Evolutionary conservation across 2,113 vertebrate genomes (phyloP), one percentile per base, ranked within the genome.

Genomic region (Riparia riparia): DNA sequence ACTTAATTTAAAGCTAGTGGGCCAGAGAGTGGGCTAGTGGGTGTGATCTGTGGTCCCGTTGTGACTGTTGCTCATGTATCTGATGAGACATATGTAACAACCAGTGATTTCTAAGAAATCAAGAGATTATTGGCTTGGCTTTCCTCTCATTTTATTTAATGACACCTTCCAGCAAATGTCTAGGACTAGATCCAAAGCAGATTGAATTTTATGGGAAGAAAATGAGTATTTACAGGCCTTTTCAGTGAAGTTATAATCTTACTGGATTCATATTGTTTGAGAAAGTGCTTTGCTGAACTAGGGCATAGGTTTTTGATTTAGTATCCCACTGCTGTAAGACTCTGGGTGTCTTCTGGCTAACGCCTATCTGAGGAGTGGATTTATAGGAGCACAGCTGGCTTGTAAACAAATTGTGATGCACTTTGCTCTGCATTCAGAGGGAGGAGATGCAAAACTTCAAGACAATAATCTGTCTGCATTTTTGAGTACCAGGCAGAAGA

Each of bases 181-280:
- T 86, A 77, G 90, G 82, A 66, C 56, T 58, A 70, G 68, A 86
- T 91, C 95, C 95, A 94, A 87, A 86, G 60, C 64, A 83, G 45
- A 86, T 58, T 86, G 82, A 90, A 73, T 87, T 87, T 93, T 78
- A 65, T 93, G 76, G 71, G 66, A 96, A 96, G 39, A 63, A 85
- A 95, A 82, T 4, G 14, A 82, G 26, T 73, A 80, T 85, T 85
- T 90, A 39, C 51, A 88, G 66, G 54, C 56, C 37, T 86, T 86
- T 86, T 82, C 82, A 71, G 60, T 47, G 21, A 88, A 58, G 31
- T 45, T 90, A 17, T 20, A 82, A 42, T 58, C 58, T 81, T 74
- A 39, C 22, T 89, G 65, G 53, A 37, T 93, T 86, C n/a, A 25
- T 37, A 45, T 47, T 74, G 53, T 82, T 94, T 65, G 50, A 69